Evolutionary conservation across 2,888 invertebrate genomes (phyloP).

Genomic region (Phyllotreta striolata): DNA sequence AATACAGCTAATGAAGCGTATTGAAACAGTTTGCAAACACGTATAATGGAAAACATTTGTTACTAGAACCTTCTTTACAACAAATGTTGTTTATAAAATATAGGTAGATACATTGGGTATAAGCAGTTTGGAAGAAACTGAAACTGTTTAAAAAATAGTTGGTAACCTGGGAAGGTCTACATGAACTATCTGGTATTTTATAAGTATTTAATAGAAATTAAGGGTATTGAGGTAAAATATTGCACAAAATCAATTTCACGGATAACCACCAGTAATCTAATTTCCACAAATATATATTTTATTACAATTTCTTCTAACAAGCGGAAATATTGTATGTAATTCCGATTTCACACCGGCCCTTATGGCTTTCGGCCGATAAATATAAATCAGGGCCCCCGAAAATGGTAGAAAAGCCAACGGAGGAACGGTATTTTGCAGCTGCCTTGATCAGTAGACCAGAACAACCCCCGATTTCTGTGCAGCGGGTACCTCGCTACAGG

Average conservation of each 20-base stretch:
- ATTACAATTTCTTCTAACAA: constrained; percentile 38
- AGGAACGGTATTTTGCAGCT: constrained; percentile 55
- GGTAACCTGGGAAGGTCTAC: too few species aligned
- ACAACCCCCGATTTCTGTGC: constrained; percentile 54
- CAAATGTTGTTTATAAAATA: too few species aligned
- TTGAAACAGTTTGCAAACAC: too few species aligned
- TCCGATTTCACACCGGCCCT: constrained; percentile 47
- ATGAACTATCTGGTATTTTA: constrained; percentile 7
- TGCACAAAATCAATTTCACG: constrained; percentile 8
- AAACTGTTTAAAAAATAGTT: too few species aligned
- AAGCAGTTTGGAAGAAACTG: too few species aligned
- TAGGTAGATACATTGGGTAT: too few species aligned
- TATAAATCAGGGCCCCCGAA: constrained; percentile 55
- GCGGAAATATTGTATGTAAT: constrained; percentile 44
- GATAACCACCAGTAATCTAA: constrained; percentile 12
- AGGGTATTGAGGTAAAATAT: not conserved
- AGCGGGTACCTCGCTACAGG: constrained; percentile 47
- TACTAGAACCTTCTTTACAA: too few species aligned
- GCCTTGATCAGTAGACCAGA: constrained; percentile 61
- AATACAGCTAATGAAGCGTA: too few species aligned
- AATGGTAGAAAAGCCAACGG: constrained; percentile 40
- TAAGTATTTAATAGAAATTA: constrained; percentile 9
- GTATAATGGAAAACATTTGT: too few species aligned
- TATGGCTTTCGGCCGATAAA: constrained; percentile 43
- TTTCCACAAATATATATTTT: constrained; percentile 31